Percentiles rank a stretch among this genome's conserved stretches.
phyloP scores from a whole-genome alignment of 1,140 invertebrate species.

The Pemphigus obesinymphae region DNA sequence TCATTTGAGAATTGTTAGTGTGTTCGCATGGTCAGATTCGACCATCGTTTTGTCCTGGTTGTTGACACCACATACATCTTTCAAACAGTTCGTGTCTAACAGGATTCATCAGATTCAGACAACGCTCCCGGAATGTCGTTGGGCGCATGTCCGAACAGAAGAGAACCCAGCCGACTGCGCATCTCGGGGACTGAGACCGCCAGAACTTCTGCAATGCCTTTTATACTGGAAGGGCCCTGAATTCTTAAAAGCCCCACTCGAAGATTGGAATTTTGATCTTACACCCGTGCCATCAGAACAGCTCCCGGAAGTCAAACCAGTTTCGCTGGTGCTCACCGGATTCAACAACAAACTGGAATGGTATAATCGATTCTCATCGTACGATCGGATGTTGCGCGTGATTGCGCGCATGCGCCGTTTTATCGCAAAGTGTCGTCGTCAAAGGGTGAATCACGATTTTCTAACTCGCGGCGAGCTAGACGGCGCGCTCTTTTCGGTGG shows the following conservation, averaged over 20 bases:
- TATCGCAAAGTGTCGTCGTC: neutral
- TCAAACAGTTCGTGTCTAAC: neutral
- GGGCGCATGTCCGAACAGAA: neutral
- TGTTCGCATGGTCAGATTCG: neutral
- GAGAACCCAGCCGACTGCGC: conserved; percentile 4
- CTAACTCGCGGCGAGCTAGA: neutral
- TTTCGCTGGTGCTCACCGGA: neutral
- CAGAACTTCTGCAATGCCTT: neutral
- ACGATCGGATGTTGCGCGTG: neutral
- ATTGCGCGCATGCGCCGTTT: neutral
- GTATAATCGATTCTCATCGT: neutral
- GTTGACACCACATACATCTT: too few species aligned
- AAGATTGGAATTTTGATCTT: neutral
- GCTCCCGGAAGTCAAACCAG: neutral
- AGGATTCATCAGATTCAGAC: neutral
- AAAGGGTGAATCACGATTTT: neutral
- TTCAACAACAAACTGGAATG: neutral
- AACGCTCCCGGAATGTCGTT: neutral
- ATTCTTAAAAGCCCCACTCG: neutral
- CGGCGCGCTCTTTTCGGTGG: too few species aligned
- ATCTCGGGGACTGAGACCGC: neutral
- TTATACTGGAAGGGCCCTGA: neutral
- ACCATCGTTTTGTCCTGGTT: too few species aligned
- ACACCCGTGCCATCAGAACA: neutral
- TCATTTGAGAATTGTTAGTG: too few species aligned